These are phyloP conservation scores for Epirrita christyi DNA, from an alignment of 2,888 invertebrate species.

Conservation along the genomic window DNA sequence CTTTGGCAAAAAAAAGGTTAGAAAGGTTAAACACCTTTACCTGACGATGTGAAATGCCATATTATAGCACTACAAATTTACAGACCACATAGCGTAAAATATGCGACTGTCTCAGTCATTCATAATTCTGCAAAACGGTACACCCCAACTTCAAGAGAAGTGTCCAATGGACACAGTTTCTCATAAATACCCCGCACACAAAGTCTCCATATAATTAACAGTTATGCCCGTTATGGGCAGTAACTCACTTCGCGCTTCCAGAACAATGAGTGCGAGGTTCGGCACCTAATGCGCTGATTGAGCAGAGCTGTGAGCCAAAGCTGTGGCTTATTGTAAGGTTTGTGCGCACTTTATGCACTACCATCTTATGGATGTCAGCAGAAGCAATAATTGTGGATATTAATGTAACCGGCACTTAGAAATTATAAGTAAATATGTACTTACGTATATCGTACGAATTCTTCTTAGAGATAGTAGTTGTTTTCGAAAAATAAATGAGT, in stretches of 20 bases:
- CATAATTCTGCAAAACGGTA: neutral
- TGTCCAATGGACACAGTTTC: constrained; percentile 29
- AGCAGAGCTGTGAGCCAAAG: constrained; percentile 10
- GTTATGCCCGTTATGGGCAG: constrained; percentile 72
- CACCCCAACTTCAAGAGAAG: neutral
- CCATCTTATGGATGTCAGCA: neutral
- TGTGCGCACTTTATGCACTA: neutral
- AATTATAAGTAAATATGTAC: no score
- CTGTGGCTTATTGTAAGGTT: neutral
- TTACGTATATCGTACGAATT: no score
- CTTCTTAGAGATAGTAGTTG: no score
- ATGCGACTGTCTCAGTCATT: neutral
- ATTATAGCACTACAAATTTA: no score
- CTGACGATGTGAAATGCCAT: no score
- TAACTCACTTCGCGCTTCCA: constrained; percentile 67
- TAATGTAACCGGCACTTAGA: no score
- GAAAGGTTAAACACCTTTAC: no score
- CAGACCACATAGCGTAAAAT: no score
- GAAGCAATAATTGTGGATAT: neutral
- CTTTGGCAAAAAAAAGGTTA: no score
- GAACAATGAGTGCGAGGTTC: constrained; percentile 72
- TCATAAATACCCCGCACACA: constrained; percentile 66
- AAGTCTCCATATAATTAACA: constrained; percentile 79
- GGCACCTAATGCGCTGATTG: constrained; percentile 61
- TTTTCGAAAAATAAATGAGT: no score